Conservation (phyloP, 2,888 invertebrate species). For the Eurytoma californica region DNA sequence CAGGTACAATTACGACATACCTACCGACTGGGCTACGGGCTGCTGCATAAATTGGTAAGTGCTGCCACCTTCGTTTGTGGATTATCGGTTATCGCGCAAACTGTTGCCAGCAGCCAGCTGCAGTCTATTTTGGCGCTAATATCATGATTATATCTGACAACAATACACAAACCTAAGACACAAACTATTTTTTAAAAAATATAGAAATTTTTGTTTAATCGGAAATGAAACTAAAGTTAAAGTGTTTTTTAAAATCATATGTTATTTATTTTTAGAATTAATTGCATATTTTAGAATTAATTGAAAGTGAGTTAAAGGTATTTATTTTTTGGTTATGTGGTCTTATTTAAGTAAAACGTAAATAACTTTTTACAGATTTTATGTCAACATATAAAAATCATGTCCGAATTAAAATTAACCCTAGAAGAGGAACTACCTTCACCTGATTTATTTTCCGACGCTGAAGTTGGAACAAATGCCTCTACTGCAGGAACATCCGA, state of each 20-base stretch:
- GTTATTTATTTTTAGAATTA: background rate
- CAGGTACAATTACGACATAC: no score
- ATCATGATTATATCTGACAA: no score
- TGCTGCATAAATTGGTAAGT: no score
- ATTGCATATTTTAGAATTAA: no score
- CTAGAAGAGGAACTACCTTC: conserved; percentile 64
- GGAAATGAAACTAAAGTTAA: conserved; percentile 23
- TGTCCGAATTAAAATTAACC: conserved; percentile 63
- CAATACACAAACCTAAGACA: no score
- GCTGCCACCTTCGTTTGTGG: no score
- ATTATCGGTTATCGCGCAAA: no score
- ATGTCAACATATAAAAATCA: conserved; percentile 46
- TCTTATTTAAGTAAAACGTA: background rate
- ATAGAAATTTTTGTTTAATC: conserved; percentile 15
- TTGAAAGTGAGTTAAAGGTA: no score
- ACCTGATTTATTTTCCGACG: conserved; percentile 66
- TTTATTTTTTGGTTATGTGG: background rate
- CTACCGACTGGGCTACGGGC: no score
- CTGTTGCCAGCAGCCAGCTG: no score
- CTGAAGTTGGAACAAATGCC: conserved; percentile 59
- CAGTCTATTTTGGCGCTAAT: no score
- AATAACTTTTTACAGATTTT: conserved; percentile 21
- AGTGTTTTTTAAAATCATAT: background rate
- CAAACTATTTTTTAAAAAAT: background rate
- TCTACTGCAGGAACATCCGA: conserved; percentile 60